Base-by-base conservation (phyloP, 2,797 vertebrate genomes). In the Anas georgica region DNA sequence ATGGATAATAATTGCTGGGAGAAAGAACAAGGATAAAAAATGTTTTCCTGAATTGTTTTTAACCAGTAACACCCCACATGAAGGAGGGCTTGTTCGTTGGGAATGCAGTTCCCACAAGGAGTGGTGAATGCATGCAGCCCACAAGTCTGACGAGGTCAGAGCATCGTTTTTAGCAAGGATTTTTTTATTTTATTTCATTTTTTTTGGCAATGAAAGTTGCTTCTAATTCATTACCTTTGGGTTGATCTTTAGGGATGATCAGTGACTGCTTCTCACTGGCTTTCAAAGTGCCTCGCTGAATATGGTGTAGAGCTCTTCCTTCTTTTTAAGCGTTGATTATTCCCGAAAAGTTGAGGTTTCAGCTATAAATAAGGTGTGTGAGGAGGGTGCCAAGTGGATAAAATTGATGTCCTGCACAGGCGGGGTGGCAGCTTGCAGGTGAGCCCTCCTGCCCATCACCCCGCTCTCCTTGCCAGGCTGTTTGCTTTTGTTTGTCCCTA, bases 101-200 rank as follows among this genome's bases (percentile, higher is more conserved):
- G 88, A 94, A 82, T 58, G 58, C 37, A 41, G 22, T 78, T 95
- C 88, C 90, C 86, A 56, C 77, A 69, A 92, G 88, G 56, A 75
- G 75, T 23, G 62, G 23, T 41, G 48, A 41, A 35, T 22, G 62
- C 79, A 33, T 4, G 37, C 84, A 91, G 84, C 84, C 84, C 93
- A 91, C 91, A 86, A 17, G 7, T 16, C 7, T 89, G 83, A 76
- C 6, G 7, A 67, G 60, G 63, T 93, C 83, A 93, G 59, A 92
- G 83, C 86, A 83, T 76, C 3, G 1, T 43, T 94, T 91, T 95
- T 92, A 91, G 74, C 46, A 66, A 91, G 86, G 62, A 26, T 88
- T 28, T 73, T 48, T 56, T 41, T 41, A 39, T 25, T 25, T 5
- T n/a, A 39, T 59, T 37, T 37, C 8, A 35, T 10, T 68, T 39